These are phyloP conservation scores for Corapipo altera DNA, from an alignment of 2,113 vertebrate species.

Conservation along the genomic window DNA sequence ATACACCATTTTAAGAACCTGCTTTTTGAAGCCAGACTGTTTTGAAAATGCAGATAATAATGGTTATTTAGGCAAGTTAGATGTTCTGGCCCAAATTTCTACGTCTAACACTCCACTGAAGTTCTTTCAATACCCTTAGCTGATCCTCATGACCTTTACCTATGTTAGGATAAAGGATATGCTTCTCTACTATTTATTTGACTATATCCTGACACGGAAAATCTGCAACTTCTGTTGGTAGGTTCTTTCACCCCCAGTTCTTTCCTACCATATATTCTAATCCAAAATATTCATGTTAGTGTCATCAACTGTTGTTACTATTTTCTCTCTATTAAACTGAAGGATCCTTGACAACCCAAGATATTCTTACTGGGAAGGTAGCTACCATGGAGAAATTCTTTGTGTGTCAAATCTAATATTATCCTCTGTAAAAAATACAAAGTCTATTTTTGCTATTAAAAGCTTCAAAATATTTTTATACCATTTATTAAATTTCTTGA, in stretches of 20 bases:
- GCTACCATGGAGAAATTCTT: neutral
- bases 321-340: neutral
- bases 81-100: neutral
- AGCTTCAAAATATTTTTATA: neutral
- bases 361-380: neutral
- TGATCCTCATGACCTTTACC: neutral
- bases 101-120: neutral
- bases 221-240: neutral
- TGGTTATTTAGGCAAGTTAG: neutral
- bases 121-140: neutral
- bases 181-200: neutral
- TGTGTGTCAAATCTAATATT: neutral
- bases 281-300: neutral
- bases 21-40: neutral
- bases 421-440: neutral
- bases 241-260: neutral
- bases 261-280: neutral
- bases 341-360: neutral
- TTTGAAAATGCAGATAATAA: neutral
- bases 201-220: neutral
- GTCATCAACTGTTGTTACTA: neutral
- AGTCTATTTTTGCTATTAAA: neutral
- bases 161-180: neutral
- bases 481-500: neutral
- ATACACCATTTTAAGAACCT: neutral